Evolutionary conservation across 1,140 invertebrate genomes (phyloP), one percentile per base, ranked within the genome.

Genomic region (Tetranychus urticae): DNA sequence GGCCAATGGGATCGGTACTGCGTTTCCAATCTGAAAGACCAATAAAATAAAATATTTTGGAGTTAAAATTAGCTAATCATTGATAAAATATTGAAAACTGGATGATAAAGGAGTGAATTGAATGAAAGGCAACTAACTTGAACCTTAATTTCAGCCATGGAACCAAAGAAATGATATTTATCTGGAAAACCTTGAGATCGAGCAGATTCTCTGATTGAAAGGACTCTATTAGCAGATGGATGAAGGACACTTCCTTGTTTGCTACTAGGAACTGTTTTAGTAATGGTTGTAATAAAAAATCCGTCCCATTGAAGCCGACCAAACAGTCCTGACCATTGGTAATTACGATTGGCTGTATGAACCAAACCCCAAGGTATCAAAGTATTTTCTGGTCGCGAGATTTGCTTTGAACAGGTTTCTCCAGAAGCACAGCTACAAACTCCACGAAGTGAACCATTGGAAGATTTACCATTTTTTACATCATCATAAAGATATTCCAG

Each of bases 341-440:
- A 86, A 71, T 90, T 84, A 35, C 86, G 71, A 71, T 88, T 86
- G 36, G 79, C 84, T 1, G 87, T 90, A 70, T 90, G 87, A 34
- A 86, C 86, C 61, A 90, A 74, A 70, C 86, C 89, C 88, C 88
- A 91, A 1, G 88, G 87, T 59, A 91, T 85, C 45, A 90, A 70
- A 1, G 88, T 89, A 70, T 86, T 84, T 68, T 81, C 82, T 74
- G 90, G 88, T 58, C 79, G 78, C 71, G 86, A 83, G 64, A 74
- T 71, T 1, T 82, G 76, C 33, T 45, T 47, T 7, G 31, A 23
- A 8, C 56, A 33, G 0, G 75, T 14, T 63, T 75, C 74, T 5
- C 71, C 80, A 6, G 77, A 72, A 2, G 81, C 80, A 74, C 88
- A 91, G 12, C 75, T 73, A 70, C 88, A 91, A 45, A 90, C 86